Conservation (phyloP, 2,113 vertebrate genomes). For the Coregonus clupeaformis region DNA sequence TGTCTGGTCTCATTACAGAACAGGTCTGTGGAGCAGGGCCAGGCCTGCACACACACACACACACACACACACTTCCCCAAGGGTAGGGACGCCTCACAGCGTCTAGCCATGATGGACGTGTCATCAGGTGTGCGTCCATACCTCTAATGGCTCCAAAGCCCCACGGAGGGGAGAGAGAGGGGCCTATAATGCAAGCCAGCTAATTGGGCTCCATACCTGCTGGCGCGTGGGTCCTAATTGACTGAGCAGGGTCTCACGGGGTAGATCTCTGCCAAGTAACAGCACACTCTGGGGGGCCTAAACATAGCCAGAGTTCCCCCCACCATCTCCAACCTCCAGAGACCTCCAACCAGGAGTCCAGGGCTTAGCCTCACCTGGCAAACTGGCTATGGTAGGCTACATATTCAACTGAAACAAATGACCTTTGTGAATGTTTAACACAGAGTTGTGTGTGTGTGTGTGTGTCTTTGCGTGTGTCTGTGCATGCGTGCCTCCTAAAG, state of each 20-base stretch:
- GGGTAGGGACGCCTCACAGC: too few relatives aligned
- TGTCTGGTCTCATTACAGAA: constrained; percentile 42
- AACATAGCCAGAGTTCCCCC: constrained; percentile 30
- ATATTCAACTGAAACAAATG: neutral
- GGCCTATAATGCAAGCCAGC: constrained; percentile 30
- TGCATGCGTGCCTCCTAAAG: neutral
- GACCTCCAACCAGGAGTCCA: neutral
- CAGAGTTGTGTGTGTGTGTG: too few relatives aligned
- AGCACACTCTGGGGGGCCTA: constrained; percentile 15
- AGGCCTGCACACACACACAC: neutral
- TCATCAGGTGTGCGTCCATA: constrained; percentile 56
- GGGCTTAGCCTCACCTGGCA: neutral
- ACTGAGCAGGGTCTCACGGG: constrained; percentile 6
- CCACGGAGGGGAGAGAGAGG: constrained; percentile 3
- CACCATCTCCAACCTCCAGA: constrained; percentile 3
- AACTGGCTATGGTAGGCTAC: neutral
- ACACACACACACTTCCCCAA: neutral
- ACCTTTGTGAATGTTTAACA: neutral
- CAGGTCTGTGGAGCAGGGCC: constrained; percentile 17
- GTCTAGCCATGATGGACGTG: constrained; percentile 55
- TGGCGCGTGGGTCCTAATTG: constrained; percentile 38
- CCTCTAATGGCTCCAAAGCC: constrained; percentile 44
- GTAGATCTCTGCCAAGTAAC: neutral
- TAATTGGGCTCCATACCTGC: constrained; percentile 52
- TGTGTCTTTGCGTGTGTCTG: too few relatives aligned